Percentiles rank a stretch among this genome's conserved stretches.
Evolutionary conservation across 2,797 vertebrate species (phyloP).

Genomic region (Syngnathus acus): DNA sequence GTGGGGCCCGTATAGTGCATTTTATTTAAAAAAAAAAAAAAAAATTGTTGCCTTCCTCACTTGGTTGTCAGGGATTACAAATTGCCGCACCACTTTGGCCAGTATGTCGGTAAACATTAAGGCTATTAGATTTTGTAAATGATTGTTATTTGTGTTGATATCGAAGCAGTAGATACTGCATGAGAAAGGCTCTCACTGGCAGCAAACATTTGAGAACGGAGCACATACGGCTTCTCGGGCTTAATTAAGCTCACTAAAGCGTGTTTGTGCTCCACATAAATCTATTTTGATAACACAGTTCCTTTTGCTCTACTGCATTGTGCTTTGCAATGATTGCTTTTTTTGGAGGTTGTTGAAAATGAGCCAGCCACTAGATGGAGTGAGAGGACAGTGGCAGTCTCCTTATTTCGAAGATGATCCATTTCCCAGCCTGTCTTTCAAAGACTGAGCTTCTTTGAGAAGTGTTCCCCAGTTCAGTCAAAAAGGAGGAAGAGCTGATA

Average conservation of each 20-base stretch:
- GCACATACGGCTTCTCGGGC: not conserved
- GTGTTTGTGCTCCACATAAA: not conserved
- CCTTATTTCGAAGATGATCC: conserved; percentile 14
- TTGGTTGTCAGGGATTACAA: too few relatives aligned
- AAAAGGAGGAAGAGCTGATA: conserved; percentile 7
- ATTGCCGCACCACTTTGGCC: too few relatives aligned
- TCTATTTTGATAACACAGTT: not conserved
- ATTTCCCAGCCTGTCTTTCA: conserved; percentile 7
- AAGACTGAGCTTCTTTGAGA: not conserved
- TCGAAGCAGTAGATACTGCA: not conserved
- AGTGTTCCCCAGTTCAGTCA: not conserved
- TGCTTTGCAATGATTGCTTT: not conserved
- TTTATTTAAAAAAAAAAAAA: conserved; percentile 23
- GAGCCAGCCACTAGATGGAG: conserved; percentile 67
- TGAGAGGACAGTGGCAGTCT: conserved; percentile 46
- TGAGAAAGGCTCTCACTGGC: not conserved
- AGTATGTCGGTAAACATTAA: too few relatives aligned
- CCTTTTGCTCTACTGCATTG: not conserved
- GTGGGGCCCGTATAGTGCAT: too few relatives aligned
- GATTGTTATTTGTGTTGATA: not conserved
- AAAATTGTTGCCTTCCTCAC: too few relatives aligned
- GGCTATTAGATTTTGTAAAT: not conserved
- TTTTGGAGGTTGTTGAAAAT: conserved; percentile 12
- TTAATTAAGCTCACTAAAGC: not conserved
- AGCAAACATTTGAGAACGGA: not conserved